Conservation (phyloP, 64 coral and sea anemone species). For the Anthopleura sola region DNA sequence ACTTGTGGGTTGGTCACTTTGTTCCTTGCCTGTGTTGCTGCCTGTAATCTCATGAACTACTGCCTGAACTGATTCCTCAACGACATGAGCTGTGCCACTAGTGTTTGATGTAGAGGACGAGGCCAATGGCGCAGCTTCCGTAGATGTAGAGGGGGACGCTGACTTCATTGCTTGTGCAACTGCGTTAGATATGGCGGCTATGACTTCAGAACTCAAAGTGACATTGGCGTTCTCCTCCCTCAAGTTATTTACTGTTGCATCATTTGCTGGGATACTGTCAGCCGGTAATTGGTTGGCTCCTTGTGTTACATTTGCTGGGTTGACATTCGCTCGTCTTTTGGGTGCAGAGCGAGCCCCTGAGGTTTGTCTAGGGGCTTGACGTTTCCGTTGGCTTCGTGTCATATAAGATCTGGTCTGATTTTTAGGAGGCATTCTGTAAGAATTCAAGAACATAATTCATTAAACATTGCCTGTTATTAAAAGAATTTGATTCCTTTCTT, state of each 20-base stretch:
- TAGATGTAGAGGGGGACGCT: background rate
- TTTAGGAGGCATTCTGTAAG: conserved; percentile 1
- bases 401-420: background rate
- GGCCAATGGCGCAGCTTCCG: background rate
- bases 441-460: conserved; percentile 3
- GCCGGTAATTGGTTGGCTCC: background rate
- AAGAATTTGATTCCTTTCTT: background rate
- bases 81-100: background rate
- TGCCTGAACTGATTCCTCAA: background rate
- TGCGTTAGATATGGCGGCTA: background rate
- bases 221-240: background rate
- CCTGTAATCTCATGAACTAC: background rate
- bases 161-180: background rate
- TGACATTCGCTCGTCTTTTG: background rate
- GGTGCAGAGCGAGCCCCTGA: background rate
- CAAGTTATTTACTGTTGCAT: background rate
- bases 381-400: background rate
- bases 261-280: background rate
- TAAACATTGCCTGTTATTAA: background rate
- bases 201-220: background rate
- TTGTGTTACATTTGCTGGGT: background rate
- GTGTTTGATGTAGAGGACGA: background rate
- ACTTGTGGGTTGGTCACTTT: background rate
- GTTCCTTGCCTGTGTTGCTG: background rate
- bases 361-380: background rate